Evolutionary conservation across 2,113 vertebrate genomes (phyloP).

Genomic region (Carassius gibelio): DNA sequence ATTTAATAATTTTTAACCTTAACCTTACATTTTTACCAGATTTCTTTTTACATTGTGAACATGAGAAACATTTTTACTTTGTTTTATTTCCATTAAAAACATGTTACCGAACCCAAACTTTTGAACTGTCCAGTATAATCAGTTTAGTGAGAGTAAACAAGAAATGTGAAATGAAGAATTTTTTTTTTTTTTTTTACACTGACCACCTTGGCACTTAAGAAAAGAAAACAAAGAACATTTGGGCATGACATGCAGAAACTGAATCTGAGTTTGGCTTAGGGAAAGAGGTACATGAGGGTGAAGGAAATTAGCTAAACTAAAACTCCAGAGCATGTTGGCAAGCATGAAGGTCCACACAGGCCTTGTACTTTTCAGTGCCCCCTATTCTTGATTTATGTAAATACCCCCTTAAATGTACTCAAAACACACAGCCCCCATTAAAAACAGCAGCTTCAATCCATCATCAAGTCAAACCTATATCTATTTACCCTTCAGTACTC

Average conservation of each 20-base stretch:
- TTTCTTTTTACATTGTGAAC: too few species aligned
- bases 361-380: slow-evolving; percentile 31
- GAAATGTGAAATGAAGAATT: too few species aligned
- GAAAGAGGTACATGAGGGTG: slow-evolving; percentile 7
- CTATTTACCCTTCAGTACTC: slow-evolving; percentile 30
- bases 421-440: slow-evolving; percentile 45
- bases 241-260: neutral
- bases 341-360: slow-evolving; percentile 23
- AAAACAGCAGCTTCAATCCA: slow-evolving; percentile 27
- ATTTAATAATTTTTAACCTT: too few species aligned
- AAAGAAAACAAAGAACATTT: neutral
- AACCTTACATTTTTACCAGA: too few species aligned
- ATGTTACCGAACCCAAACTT: too few species aligned
- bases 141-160: too few species aligned
- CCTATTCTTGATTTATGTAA: slow-evolving; percentile 45
- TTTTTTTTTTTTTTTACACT: too few species aligned
- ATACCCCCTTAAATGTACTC: slow-evolving; percentile 45
- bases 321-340: slow-evolving; percentile 38
- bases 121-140: too few species aligned
- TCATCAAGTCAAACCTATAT: slow-evolving; percentile 46
- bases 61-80: too few species aligned
- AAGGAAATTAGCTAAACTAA: slow-evolving; percentile 40
- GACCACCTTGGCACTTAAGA: neutral
- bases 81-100: too few species aligned
- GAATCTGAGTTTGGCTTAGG: slow-evolving; percentile 4